Percentiles rank a stretch among this genome's conserved stretches.
These are phyloP conservation scores for Silurus aristotelis DNA, from an alignment of 2,797 vertebrate species.

Conservation along the genomic window DNA sequence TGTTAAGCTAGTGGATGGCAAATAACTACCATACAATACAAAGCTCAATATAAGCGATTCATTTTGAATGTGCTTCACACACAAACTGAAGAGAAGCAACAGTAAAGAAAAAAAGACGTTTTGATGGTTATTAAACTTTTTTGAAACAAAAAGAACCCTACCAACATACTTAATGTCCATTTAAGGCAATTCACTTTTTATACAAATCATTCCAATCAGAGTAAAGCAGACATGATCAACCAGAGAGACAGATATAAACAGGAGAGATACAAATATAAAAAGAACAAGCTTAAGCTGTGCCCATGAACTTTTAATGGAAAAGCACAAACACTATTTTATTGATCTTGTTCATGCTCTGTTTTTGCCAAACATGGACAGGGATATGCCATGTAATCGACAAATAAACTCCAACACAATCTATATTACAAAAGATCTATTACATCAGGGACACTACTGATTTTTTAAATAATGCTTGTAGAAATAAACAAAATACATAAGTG, in stretches of 20 bases:
- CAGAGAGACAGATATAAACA: slow-evolving; percentile 38
- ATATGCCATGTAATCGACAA: slow-evolving; percentile 4
- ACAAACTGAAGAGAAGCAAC: neutral
- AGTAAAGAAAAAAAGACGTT: neutral
- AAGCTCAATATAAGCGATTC: neutral
- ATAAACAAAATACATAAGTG: neutral
- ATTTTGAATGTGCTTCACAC: neutral
- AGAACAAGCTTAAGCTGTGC: slow-evolving; percentile 41
- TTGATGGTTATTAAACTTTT: slow-evolving; percentile 13
- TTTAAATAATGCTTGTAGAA: neutral
- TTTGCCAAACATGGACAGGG: slow-evolving; percentile 11
- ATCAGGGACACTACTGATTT: neutral
- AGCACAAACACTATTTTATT: slow-evolving; percentile 34
- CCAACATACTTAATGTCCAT: slow-evolving; percentile 1
- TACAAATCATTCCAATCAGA: neutral
- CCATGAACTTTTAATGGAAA: slow-evolving; percentile 24
- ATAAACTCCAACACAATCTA: slow-evolving; percentile 13
- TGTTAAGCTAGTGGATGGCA: neutral
- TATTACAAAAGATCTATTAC: slow-evolving; percentile 12
- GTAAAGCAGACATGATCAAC: neutral
- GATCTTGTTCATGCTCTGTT: slow-evolving; percentile 8
- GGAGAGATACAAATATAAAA: slow-evolving; percentile 54
- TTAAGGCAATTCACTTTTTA: slow-evolving; percentile 33
- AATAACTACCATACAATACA: neutral
- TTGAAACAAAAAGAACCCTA: neutral